These are phyloP conservation scores for Acanthosepion lycidas DNA, from an alignment of 2,888 invertebrate genomes.

Conservation along the genomic window DNA sequence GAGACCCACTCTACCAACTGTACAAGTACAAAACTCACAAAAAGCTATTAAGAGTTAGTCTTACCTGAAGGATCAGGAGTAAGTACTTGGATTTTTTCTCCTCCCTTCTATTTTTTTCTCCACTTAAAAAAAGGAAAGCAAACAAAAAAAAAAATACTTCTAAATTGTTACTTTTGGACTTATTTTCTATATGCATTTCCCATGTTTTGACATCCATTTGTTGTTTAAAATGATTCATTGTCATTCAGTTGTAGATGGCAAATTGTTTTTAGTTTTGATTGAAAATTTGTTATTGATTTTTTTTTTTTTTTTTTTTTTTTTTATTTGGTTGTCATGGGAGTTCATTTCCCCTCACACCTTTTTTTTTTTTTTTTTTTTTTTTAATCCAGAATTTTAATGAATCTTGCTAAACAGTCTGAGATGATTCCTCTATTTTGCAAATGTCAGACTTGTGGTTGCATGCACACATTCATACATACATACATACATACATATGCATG, in stretches of 20 bases:
- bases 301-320: background rate
- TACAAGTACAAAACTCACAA: background rate
- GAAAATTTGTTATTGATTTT: conserved; percentile 10
- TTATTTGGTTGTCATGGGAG: conserved; percentile 33
- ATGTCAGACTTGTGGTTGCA: conserved; percentile 35
- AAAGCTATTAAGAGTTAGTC: background rate
- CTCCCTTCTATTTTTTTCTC: background rate
- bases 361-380: background rate
- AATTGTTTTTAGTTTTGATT: conserved; percentile 33
- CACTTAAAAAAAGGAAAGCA: background rate
- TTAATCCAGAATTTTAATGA: conserved; percentile 7
- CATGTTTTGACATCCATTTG: conserved; percentile 33
- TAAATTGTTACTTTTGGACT: background rate
- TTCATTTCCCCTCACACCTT: conserved; percentile 33
- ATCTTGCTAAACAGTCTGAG: background rate
- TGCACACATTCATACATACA: background rate
- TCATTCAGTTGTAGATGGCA: conserved; percentile 33
- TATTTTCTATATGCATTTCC: background rate
- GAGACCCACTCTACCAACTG: conserved; percentile 16
- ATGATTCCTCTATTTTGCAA: conserved; percentile 8
- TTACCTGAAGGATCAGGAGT: background rate
- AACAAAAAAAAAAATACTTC: background rate
- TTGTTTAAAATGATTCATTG: conserved; percentile 8
- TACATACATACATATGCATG: background rate
- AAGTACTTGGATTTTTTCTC: background rate